A percentile compares a stretch with the other conserved stretches of the same genome.
Evolutionary conservation across 2,888 invertebrate genomes (phyloP).

Genomic region (Platypus cylindrus): DNA sequence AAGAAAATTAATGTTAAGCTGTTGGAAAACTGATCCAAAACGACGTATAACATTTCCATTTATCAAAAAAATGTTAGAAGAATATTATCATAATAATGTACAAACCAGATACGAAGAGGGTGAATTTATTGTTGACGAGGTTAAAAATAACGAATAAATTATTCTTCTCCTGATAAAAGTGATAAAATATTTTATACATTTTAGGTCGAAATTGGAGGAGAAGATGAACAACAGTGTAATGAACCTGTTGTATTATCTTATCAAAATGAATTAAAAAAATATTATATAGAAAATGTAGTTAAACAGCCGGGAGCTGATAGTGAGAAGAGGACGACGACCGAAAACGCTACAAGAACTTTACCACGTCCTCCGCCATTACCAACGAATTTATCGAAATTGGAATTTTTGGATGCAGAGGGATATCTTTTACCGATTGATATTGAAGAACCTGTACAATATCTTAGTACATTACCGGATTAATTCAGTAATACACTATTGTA

Average conservation of each 20-base stretch:
- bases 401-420: conserved; percentile 51
- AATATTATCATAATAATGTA: conserved; percentile 19
- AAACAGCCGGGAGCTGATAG: conserved; percentile 3
- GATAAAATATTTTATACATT: conserved; percentile 3
- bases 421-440: conserved; percentile 47
- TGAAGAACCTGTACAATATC: conserved; percentile 31
- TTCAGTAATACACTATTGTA: conserved; percentile 29
- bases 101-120: too few relatives aligned
- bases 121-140: too few relatives aligned
- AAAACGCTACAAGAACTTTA: conserved; percentile 26
- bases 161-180: too few relatives aligned
- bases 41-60: conserved; percentile 62
- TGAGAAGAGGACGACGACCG: conserved; percentile 18
- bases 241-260: too few relatives aligned
- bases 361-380: conserved; percentile 45
- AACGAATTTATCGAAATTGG: conserved; percentile 29
- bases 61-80: conserved; percentile 51
- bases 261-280: conserved; percentile 1
- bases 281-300: neutral
- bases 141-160: too few relatives aligned
- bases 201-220: conserved; percentile 3
- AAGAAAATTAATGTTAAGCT: conserved; percentile 62
- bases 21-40: conserved; percentile 70
- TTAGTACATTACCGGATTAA: conserved; percentile 32
- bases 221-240: too few relatives aligned